Evolutionary conservation across 2,113 vertebrate genomes (phyloP).

Genomic region (Fukomys damarensis): DNA sequence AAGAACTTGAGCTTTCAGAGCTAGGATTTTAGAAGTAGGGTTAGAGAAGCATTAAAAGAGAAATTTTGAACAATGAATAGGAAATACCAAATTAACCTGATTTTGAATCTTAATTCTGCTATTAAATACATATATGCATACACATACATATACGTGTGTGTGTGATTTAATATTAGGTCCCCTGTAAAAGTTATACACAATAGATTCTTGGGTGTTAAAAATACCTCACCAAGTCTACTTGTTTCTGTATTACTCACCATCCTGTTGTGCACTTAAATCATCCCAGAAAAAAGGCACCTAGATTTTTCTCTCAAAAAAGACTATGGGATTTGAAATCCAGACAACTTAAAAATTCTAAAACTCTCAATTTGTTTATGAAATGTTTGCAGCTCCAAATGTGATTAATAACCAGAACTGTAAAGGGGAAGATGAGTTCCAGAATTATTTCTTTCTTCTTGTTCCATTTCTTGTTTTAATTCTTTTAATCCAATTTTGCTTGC

Average conservation of each 20-base stretch:
- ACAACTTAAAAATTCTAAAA: background rate
- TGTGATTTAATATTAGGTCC: background rate
- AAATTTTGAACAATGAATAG: background rate
- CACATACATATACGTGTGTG: background rate
- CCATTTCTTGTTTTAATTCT: background rate
- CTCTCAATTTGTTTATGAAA: background rate
- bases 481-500: background rate
- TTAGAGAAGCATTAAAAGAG: background rate
- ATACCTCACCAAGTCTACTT: background rate
- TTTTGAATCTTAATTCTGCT: background rate
- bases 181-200: background rate
- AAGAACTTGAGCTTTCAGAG: background rate
- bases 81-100: background rate
- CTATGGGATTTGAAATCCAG: background rate
- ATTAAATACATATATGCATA: background rate
- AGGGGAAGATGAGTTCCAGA: background rate
- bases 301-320: background rate
- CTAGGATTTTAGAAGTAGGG: background rate
- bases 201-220: background rate
- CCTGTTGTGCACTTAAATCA: background rate
- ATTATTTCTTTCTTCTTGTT: background rate
- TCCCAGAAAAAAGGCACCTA: background rate
- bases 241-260: background rate
- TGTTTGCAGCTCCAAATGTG: background rate
- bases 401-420: background rate